Evolutionary conservation across 2,888 invertebrate genomes (phyloP).

Genomic region (Agriopis aurantiaria): DNA sequence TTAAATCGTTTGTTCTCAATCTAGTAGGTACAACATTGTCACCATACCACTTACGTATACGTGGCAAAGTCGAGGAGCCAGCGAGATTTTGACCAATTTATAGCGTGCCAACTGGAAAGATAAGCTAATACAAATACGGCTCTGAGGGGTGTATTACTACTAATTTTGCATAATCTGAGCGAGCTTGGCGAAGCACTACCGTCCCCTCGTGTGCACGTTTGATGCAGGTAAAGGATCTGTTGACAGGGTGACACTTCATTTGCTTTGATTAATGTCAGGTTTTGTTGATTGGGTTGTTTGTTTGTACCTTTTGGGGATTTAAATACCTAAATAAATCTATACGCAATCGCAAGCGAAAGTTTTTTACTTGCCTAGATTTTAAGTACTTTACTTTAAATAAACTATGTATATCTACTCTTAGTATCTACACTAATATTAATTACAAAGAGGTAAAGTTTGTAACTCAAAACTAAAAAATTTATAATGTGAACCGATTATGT

Average conservation of each 20-base stretch:
- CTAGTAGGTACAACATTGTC: slow-evolving; percentile 39
- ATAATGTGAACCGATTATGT: too few relatives aligned
- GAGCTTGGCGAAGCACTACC: background rate
- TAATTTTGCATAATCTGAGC: slow-evolving; percentile 76
- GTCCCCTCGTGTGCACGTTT: slow-evolving; percentile 54
- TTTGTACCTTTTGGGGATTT: background rate
- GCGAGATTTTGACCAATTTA: slow-evolving; percentile 86
- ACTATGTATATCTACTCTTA: too few relatives aligned
- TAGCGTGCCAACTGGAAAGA: slow-evolving; percentile 85
- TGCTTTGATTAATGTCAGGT: slow-evolving; percentile 31
- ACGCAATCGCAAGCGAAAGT: too few relatives aligned
- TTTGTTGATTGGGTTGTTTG: slow-evolving; percentile 21
- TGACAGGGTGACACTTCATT: slow-evolving; percentile 41
- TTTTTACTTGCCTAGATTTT: too few relatives aligned
- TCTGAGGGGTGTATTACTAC: slow-evolving; percentile 77
- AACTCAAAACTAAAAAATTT: too few relatives aligned
- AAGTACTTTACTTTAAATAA: too few relatives aligned
- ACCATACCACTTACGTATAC: slow-evolving; percentile 71
- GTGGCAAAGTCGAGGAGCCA: slow-evolving; percentile 77
- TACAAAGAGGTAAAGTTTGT: too few relatives aligned
- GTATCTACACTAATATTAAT: too few relatives aligned
- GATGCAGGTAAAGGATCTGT: slow-evolving; percentile 50
- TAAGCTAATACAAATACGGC: slow-evolving; percentile 83
- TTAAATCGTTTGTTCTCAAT: background rate
- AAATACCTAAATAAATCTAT: background rate